A percentile compares a stretch with the other conserved stretches of the same genome.
Evolutionary conservation across 2,113 vertebrate species (phyloP).

Genomic region (Girardinichthys multiradiatus): DNA sequence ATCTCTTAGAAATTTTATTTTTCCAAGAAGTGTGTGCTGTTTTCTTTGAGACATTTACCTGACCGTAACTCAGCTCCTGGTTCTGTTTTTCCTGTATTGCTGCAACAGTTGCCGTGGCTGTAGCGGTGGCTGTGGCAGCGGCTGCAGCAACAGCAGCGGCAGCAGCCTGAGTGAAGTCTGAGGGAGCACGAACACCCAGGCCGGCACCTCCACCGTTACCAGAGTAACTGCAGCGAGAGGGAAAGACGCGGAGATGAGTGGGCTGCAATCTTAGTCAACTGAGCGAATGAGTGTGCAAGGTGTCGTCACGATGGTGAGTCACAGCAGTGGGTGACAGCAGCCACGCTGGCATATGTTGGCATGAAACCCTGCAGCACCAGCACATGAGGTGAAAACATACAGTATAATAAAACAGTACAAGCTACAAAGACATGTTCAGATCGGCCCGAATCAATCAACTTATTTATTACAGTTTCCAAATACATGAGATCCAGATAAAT

Average conservation of each 20-base stretch:
- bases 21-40: background rate
- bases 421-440: background rate
- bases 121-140: slow-evolving; percentile 92
- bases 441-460: background rate
- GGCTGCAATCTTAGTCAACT: slow-evolving; percentile 1
- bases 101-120: slow-evolving; percentile 92
- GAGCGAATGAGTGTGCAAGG: slow-evolving; percentile 1
- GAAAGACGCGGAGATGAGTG: slow-evolving; percentile 21
- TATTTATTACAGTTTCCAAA: background rate
- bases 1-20: background rate
- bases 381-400: background rate
- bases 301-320: slow-evolving; percentile 45
- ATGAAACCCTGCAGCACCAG: background rate
- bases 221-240: slow-evolving; percentile 80
- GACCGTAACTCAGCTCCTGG: slow-evolving; percentile 91
- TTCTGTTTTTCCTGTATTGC: slow-evolving; percentile 97
- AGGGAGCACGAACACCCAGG: slow-evolving; percentile 83
- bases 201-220: slow-evolving; percentile 81
- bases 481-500: too few relatives aligned
- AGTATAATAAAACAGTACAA: background rate
- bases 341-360: slow-evolving; percentile 27
- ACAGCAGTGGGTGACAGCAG: slow-evolving; percentile 35
- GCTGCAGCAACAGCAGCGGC: slow-evolving; percentile 92
- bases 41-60: slow-evolving; percentile 78
- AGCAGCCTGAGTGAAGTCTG: slow-evolving; percentile 92